Conservation (phyloP, 2,113 vertebrate genomes). For the Tychaedon coryphoeus region DNA sequence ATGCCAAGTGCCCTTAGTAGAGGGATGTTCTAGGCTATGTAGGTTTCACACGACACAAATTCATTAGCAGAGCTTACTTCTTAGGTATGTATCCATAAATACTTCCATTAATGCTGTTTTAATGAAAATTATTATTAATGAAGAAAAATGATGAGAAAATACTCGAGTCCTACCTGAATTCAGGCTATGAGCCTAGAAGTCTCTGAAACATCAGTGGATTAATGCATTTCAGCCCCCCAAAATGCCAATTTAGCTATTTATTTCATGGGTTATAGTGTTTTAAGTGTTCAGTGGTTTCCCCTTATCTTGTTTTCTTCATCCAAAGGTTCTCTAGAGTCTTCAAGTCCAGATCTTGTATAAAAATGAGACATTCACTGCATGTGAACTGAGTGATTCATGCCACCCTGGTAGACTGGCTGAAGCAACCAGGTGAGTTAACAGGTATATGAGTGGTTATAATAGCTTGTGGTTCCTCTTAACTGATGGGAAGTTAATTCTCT, state of each 20-base stretch:
- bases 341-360: background rate
- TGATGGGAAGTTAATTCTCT: background rate
- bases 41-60: background rate
- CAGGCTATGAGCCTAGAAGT: background rate
- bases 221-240: background rate
- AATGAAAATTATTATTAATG: background rate
- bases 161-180: background rate
- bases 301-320: background rate
- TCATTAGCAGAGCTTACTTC: background rate
- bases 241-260: background rate
- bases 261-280: background rate
- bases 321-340: background rate
- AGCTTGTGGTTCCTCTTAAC: background rate
- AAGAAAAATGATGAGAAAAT: background rate
- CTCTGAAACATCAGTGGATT: background rate
- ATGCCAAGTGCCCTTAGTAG: background rate
- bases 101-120: background rate
- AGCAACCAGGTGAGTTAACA: background rate
- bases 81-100: background rate
- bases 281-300: background rate
- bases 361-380: background rate
- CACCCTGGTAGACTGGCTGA: background rate
- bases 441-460: background rate
- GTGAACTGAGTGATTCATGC: background rate
- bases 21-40: background rate